phyloP scores from a whole-genome alignment of 2,797 vertebrate species.

The Iguana delicatissima region DNA sequence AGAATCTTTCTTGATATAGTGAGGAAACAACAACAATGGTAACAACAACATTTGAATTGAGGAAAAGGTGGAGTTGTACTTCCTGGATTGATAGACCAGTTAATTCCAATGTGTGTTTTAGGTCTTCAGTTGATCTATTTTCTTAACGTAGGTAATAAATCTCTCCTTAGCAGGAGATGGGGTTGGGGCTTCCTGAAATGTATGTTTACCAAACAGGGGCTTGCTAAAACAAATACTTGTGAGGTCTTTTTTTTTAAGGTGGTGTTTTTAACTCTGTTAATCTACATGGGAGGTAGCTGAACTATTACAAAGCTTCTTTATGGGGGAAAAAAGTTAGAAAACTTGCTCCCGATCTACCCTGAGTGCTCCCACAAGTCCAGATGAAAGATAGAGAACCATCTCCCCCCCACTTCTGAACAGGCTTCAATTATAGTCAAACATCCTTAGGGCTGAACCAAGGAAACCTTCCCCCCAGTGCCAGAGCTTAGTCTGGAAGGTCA shows the following conservation, averaged over 20 bases:
- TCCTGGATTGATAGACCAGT: background rate
- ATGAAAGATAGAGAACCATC: background rate
- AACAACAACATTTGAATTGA: background rate
- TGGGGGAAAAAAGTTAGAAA: background rate
- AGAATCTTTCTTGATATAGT: background rate
- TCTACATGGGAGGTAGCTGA: background rate
- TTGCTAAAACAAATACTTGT: fast-evolving
- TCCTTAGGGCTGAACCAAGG: too few species aligned
- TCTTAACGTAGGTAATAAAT: background rate
- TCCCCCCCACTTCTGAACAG: background rate
- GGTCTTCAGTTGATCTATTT: constrained; percentile 24
- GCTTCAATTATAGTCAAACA: background rate
- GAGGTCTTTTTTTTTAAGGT: constrained; percentile 31
- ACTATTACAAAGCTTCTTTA: background rate
- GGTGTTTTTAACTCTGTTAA: background rate
- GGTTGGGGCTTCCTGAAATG: background rate
- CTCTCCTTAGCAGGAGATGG: background rate
- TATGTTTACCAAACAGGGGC: background rate
- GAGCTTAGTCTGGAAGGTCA: background rate
- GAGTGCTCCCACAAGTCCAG: background rate
- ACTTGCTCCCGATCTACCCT: background rate
- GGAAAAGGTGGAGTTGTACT: background rate
- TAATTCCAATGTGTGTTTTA: constrained; percentile 16
- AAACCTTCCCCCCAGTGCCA: background rate
- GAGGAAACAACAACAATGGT: too few species aligned